Percentiles rank a stretch among this genome's conserved stretches.
Evolutionary conservation across 2,888 invertebrate species (phyloP).

Genomic region (Coleophora deauratella): DNA sequence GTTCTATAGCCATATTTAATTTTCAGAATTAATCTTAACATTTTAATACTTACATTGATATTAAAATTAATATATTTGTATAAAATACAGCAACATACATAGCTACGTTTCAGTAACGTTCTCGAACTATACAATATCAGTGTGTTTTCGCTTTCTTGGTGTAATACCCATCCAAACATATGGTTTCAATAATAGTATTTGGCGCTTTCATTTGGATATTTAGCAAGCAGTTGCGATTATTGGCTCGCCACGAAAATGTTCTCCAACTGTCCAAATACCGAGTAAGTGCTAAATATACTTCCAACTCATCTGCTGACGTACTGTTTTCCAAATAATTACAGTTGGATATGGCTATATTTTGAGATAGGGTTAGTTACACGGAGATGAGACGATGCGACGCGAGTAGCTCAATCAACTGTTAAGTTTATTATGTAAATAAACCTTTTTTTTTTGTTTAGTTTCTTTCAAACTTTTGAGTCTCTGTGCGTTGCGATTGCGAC

Average conservation of each 20-base stretch:
- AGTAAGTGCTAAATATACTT: constrained; percentile 28
- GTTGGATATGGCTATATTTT: too few relatives aligned
- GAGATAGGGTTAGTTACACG: too few relatives aligned
- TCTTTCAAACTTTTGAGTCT: too few relatives aligned
- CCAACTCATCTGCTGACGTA: not conserved
- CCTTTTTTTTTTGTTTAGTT: not conserved
- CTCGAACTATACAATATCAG: constrained; percentile 29
- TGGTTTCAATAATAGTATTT: constrained; percentile 6
- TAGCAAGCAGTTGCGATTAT: constrained; percentile 15
- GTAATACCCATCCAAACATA: not conserved
- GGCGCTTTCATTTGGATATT: constrained; percentile 26
- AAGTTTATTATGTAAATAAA: too few relatives aligned
- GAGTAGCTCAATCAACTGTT: too few relatives aligned
- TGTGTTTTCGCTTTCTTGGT: constrained; percentile 21
- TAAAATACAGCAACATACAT: too few relatives aligned
- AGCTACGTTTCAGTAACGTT: constrained; percentile 32
- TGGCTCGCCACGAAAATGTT: constrained; percentile 29
- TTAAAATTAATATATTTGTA: too few relatives aligned
- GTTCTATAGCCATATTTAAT: too few relatives aligned
- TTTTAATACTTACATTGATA: too few relatives aligned
- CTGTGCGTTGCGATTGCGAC: too few relatives aligned
- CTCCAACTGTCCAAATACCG: constrained; percentile 22
- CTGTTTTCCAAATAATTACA: not conserved
- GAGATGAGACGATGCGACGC: too few relatives aligned
- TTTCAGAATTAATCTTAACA: too few relatives aligned